A percentile compares a stretch with the other conserved stretches of the same genome.
Conservation (phyloP, 2,797 vertebrate genomes). For the Enteromius thamalakanensis region DNA sequence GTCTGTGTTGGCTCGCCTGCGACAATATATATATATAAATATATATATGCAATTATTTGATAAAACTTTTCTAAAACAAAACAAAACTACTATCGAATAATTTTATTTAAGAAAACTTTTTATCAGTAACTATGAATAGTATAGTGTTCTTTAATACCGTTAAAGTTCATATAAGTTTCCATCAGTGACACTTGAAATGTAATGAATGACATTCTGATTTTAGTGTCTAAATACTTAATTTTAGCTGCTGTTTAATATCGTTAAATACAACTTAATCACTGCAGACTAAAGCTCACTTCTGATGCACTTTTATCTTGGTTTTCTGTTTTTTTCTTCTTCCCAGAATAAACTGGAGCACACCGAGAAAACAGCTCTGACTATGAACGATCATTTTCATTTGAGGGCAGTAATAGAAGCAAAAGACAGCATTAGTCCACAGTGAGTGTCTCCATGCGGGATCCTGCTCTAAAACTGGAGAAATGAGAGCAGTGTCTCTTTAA, state of each 20-base stretch:
- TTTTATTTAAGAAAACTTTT: too few relatives aligned
- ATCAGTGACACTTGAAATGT: background rate
- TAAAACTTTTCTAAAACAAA: too few relatives aligned
- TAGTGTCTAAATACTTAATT: background rate
- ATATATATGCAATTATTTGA: too few relatives aligned
- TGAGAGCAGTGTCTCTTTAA: background rate
- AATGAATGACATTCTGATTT: background rate
- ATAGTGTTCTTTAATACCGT: too few relatives aligned
- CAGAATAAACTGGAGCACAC: slow-evolving; percentile 18
- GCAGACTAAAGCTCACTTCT: background rate
- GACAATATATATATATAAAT: too few relatives aligned
- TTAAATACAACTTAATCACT: background rate
- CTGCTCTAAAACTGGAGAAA: slow-evolving; percentile 14
- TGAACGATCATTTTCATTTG: slow-evolving; percentile 68
- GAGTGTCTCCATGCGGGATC: background rate
- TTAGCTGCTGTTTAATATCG: background rate
- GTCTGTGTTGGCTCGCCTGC: too few relatives aligned
- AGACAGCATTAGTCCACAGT: slow-evolving; percentile 43
- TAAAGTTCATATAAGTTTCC: background rate
- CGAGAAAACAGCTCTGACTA: slow-evolving; percentile 50
- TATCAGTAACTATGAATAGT: too few relatives aligned
- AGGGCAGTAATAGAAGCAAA: slow-evolving; percentile 61
- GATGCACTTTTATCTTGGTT: background rate
- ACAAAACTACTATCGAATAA: too few relatives aligned
- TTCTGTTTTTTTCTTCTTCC: background rate